Evolutionary conservation across 2,113 vertebrate genomes (phyloP).

Genomic region (Apteryx owenii): DNA sequence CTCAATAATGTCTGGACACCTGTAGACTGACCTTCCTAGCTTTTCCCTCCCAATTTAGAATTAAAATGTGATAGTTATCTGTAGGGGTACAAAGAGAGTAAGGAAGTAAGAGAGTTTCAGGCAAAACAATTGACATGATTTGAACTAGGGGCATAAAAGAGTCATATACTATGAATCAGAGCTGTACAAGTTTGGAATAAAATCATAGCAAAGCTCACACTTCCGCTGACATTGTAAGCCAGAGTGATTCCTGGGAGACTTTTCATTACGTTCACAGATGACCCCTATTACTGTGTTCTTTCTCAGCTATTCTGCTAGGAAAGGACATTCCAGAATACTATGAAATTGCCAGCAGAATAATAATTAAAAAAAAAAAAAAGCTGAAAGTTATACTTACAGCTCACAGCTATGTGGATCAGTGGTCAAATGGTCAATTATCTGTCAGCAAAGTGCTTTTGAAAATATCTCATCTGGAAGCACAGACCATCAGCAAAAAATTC

Average conservation of each 20-base stretch:
- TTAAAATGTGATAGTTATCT: not conserved
- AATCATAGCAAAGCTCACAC: conserved; percentile 1
- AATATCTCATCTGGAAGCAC: not conserved
- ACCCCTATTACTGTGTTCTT: conserved; percentile 48
- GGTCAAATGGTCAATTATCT: conserved; percentile 35
- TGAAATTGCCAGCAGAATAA: conserved; percentile 6
- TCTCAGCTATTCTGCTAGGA: not conserved
- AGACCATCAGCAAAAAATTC: not conserved
- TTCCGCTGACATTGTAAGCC: not conserved
- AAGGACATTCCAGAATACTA: not conserved
- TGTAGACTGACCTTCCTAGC: not conserved
- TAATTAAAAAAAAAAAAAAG: not conserved
- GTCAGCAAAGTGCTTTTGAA: not conserved
- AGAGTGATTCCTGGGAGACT: conserved; percentile 22
- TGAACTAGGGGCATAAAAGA: not conserved
- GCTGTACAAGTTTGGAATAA: not conserved
- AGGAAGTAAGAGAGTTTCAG: not conserved
- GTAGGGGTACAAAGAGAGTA: not conserved
- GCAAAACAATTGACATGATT: not conserved
- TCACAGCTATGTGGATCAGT: not conserved
- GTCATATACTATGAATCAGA: not conserved
- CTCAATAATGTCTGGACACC: not conserved
- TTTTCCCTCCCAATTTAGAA: not conserved
- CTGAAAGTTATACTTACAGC: not conserved
- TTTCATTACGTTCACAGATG: conserved; percentile 49